phyloP scores from a whole-genome alignment of 2,797 vertebrate genomes.

The Garrulus glandarius region DNA sequence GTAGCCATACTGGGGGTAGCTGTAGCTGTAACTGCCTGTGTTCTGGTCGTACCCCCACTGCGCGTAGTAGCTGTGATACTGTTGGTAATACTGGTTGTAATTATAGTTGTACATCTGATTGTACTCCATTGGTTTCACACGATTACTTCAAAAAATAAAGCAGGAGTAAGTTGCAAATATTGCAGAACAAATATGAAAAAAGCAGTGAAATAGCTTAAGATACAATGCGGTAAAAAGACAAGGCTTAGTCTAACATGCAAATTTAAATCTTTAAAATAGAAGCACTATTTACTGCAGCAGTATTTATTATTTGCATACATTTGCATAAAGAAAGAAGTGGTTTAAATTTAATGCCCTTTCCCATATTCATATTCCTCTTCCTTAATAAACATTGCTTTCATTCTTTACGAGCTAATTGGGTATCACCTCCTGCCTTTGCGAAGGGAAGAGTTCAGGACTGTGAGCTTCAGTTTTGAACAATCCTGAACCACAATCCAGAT shows the following conservation, averaged over 20 bases:
- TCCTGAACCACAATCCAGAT: neutral
- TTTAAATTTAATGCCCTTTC: neutral
- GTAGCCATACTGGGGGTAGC: constrained; percentile 87
- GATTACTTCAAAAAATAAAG: constrained; percentile 68
- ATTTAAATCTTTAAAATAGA: neutral
- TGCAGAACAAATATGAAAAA: neutral
- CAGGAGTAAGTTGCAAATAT: neutral
- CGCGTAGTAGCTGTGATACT: constrained; percentile 84
- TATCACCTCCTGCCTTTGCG: neutral
- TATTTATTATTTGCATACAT: neutral
- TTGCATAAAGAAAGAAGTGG: neutral
- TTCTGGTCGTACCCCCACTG: constrained; percentile 91
- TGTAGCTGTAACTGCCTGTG: constrained; percentile 84
- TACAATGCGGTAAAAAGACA: neutral
- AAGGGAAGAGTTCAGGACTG: neutral
- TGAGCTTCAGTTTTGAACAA: neutral
- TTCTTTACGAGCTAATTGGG: neutral
- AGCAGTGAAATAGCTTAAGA: neutral
- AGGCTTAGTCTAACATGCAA: neutral
- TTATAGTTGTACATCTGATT: constrained; percentile 79
- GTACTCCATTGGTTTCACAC: constrained; percentile 75
- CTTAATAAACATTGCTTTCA: neutral
- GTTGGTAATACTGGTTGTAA: constrained; percentile 84
- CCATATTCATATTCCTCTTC: neutral
- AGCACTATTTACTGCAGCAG: neutral